Conservation (phyloP, 2,888 invertebrate genomes). For the Thecocarcelia acutangulata region DNA sequence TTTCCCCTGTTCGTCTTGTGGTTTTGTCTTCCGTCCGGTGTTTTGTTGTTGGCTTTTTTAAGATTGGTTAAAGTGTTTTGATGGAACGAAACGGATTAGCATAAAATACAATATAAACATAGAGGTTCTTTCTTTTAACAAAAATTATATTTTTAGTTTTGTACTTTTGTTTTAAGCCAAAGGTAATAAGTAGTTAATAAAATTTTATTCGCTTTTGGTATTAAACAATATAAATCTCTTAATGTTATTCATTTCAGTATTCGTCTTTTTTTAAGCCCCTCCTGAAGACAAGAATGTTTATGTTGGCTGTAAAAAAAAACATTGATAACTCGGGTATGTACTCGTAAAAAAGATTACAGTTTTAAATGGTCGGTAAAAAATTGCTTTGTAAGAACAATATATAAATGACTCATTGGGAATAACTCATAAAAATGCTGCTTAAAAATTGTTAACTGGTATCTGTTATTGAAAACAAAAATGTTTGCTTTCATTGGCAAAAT, state of each 20-base stretch:
- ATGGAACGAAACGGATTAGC: slow-evolving; percentile 65
- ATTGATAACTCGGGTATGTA: slow-evolving; percentile 18
- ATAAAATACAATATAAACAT: slow-evolving; percentile 44
- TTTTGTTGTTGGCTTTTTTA: background rate
- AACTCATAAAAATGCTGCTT: background rate
- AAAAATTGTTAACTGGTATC: no score
- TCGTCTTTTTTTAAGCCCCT: slow-evolving; percentile 2
- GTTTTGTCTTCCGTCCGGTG: background rate
- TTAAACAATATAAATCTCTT: slow-evolving; percentile 47
- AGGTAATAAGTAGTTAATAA: slow-evolving; percentile 54
- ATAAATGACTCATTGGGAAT: slow-evolving; percentile 30
- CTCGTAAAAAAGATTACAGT: slow-evolving; percentile 16
- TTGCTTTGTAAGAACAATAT: slow-evolving; percentile 8
- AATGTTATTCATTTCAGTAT: slow-evolving; percentile 46
- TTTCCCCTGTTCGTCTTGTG: slow-evolving; percentile 34
- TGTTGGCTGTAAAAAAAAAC: slow-evolving; percentile 28
- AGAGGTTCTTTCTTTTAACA: slow-evolving; percentile 9
- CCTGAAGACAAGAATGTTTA: slow-evolving; percentile 35
- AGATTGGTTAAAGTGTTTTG: slow-evolving; percentile 52
- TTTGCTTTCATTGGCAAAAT: no score
- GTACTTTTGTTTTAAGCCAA: slow-evolving; percentile 38
- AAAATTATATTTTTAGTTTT: slow-evolving; percentile 22
- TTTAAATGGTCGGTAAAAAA: slow-evolving; percentile 11
- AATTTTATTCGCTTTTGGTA: slow-evolving; percentile 56
- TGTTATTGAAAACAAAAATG: no score